Evolutionary conservation across 2,113 vertebrate genomes (phyloP).

Genomic region (Willisornis vidua): DNA sequence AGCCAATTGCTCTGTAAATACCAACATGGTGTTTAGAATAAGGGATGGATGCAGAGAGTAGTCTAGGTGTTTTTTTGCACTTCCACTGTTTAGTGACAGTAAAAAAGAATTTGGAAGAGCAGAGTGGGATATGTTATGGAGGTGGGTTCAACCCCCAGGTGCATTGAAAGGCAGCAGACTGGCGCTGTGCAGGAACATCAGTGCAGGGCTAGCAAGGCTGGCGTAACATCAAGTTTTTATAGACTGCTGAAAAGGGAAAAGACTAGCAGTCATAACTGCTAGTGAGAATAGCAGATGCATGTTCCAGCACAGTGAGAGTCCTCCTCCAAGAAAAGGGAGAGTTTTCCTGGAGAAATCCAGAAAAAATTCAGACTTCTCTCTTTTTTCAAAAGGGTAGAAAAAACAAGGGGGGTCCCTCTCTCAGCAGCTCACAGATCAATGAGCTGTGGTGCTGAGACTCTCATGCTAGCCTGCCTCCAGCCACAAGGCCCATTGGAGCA

Average conservation of each 20-base stretch:
- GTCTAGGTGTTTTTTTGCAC: background rate
- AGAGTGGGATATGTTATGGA: background rate
- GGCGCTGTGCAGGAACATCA: background rate
- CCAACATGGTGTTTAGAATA: background rate
- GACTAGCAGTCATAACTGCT: background rate
- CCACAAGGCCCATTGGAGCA: fast-evolving
- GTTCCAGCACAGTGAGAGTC: background rate
- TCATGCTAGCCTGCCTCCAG: background rate
- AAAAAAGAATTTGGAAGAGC: background rate
- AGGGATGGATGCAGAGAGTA: background rate
- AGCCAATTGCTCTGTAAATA: background rate
- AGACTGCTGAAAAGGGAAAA: constrained; percentile 36
- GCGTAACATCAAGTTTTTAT: constrained; percentile 69
- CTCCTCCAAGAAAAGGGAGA: constrained; percentile 47
- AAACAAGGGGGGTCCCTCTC: background rate
- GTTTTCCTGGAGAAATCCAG: constrained; percentile 43
- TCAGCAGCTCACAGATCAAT: background rate
- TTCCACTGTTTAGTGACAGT: background rate
- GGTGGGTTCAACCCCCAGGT: background rate
- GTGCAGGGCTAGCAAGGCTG: background rate
- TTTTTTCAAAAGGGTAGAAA: background rate
- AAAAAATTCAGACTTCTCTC: background rate
- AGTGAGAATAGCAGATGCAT: constrained; percentile 21
- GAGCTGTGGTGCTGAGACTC: background rate
- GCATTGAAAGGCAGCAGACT: background rate